Evolutionary conservation across 2,888 invertebrate genomes (phyloP).

Genomic region (Drosophila cyrtoloma): DNA sequence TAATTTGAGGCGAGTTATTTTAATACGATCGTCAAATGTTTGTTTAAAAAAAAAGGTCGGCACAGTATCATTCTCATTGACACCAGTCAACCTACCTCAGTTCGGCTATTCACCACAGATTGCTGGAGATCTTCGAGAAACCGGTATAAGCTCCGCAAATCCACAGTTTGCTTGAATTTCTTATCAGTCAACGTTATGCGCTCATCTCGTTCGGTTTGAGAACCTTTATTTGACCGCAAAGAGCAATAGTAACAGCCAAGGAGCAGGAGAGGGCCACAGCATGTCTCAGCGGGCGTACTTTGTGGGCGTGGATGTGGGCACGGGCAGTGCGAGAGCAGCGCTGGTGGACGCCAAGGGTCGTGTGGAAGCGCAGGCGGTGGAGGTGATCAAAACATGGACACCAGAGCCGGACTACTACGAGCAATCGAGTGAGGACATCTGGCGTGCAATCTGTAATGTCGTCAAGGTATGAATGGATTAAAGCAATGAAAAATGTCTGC

Average conservation of each 20-base stretch:
- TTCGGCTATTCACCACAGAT: conserved; percentile 9
- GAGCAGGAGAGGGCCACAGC: not conserved
- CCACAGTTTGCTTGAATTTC: conserved; percentile 19
- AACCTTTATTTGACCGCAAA: conserved; percentile 73
- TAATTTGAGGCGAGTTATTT: not conserved
- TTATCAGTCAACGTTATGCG: conserved; percentile 65
- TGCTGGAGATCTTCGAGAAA: conserved; percentile 18
- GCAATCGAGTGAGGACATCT: conserved; percentile 96
- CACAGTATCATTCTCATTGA: not conserved
- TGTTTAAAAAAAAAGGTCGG: not conserved
- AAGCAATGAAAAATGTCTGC: not conserved
- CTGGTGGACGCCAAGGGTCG: conserved; percentile 90
- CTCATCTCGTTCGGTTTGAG: conserved; percentile 45
- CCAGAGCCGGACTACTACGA: conserved; percentile 92
- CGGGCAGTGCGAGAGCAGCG: conserved; percentile 95
- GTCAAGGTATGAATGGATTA: conserved; percentile 88
- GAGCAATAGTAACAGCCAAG: conserved; percentile 14
- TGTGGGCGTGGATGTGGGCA: conserved; percentile 97
- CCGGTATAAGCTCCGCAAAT: conserved; percentile 7
- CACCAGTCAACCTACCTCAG: not conserved
- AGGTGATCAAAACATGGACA: conserved; percentile 91
- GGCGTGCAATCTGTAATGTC: conserved; percentile 88
- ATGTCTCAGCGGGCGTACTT: conserved; percentile 86
- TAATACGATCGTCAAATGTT: not conserved
- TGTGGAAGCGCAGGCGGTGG: conserved; percentile 88